Evolutionary conservation across 2,797 vertebrate species (phyloP), one percentile per base, ranked within the genome.

Genomic region (Poeciliopsis presidionis): DNA sequence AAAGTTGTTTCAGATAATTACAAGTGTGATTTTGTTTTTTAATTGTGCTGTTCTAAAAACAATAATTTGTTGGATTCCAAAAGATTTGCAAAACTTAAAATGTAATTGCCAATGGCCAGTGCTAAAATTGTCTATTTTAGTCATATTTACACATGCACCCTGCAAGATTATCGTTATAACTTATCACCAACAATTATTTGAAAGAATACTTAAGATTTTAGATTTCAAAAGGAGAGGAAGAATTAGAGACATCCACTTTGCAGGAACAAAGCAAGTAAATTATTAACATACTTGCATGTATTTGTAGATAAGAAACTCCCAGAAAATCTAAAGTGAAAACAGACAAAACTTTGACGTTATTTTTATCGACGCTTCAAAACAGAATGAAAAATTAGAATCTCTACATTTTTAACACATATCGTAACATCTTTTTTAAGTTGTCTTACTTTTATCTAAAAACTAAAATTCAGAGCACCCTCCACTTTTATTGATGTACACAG

Each of bases 291-390:
- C 57, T 65, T 39, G 22, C 39, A 85, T 73, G 73, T 39, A 69
- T 39, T 28, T 41, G 18, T 41, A 51, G 67, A n/a, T 69, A 6
- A 79, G 61, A 28, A 67, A 55, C 72, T 74, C 20, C 7, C 20
- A 39, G 49, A 69, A 63, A 46, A 82, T 81, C 47, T 82, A 80
- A 77, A 75, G 77, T 74, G 80, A 84, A 77, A 73, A 53, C 65
- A 73, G 75, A 13, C 77, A 2, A 0, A 45, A 81, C 61, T 79
- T 49, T 71, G 36, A 84, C 20, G 55, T 69, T 36, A 76, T 45
- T 74, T 72, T 71, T 67, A 51, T 72, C 53, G 55, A 41, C 73
- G 73, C 41, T 53, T 4, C 63, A 25, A 28, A 78, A 80, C 76
- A 61, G 16, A 12, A 85, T 76, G 45, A 46, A 75, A 80, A 77